Conservation (phyloP, 2,113 vertebrate genomes). For the Aegotheles bennettii region DNA sequence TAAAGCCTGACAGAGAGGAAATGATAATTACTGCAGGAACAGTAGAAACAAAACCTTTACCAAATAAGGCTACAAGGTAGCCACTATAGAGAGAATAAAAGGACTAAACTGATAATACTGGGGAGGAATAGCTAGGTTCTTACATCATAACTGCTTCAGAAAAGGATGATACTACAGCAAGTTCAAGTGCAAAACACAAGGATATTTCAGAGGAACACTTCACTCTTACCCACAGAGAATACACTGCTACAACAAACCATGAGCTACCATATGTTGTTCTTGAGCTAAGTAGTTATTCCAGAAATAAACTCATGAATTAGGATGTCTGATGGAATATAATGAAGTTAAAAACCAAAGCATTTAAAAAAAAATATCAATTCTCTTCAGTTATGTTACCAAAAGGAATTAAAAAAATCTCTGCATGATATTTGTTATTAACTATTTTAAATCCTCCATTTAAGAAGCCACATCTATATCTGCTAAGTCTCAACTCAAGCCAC, state of each 20-base stretch:
- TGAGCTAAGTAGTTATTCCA: not conserved
- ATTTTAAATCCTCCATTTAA: not conserved
- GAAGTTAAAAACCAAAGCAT: not conserved
- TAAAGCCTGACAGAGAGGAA: constrained; percentile 66
- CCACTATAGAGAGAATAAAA: constrained; percentile 46
- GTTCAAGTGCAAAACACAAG: not conserved
- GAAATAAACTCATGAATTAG: not conserved
- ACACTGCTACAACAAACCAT: not conserved
- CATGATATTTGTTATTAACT: not conserved
- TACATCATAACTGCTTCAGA: constrained; percentile 16
- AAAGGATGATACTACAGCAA: not conserved
- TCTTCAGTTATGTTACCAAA: not conserved
- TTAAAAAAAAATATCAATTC: not conserved
- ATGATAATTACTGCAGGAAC: constrained; percentile 63
- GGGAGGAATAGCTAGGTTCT: constrained; percentile 19
- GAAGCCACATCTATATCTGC: not conserved
- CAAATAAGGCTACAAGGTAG: constrained; percentile 69
- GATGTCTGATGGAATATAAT: not conserved
- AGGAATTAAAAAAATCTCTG: not conserved
- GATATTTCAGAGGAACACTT: not conserved
- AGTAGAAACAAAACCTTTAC: constrained; percentile 61
- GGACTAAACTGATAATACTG: constrained; percentile 11
- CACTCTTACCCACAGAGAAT: not conserved
- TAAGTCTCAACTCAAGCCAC: not conserved
- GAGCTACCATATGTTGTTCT: not conserved